Evolutionary conservation across 2,888 invertebrate genomes (phyloP).

Genomic region (Drosophila setosimentum): DNA sequence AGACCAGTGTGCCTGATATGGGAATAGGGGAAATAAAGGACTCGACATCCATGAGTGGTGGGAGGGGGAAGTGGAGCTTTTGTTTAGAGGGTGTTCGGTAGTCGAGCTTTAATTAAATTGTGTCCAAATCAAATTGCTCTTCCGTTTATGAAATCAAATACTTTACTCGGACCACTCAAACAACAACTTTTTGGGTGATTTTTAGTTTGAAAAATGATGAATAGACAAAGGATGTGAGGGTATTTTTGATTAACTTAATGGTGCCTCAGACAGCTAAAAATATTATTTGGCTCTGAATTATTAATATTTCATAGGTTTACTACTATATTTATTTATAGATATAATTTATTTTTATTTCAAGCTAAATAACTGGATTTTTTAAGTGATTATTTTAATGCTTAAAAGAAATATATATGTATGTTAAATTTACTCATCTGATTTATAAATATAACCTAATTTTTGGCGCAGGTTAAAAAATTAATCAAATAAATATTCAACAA

Average conservation of each 20-base stretch:
- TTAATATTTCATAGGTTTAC: neutral
- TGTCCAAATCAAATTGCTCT: constrained; percentile 60
- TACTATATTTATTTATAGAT: too few species aligned
- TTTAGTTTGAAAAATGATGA: neutral
- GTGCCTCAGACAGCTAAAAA: neutral
- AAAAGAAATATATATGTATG: neutral
- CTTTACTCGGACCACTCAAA: constrained; percentile 9
- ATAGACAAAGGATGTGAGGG: neutral
- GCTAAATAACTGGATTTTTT: neutral
- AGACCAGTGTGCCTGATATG: constrained; percentile 38
- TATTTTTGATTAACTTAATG: neutral
- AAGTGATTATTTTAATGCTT: neutral
- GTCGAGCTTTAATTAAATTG: constrained; percentile 55
- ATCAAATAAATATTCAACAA: neutral
- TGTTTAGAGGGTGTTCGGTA: constrained; percentile 24
- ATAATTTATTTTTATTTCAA: neutral
- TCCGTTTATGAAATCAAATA: constrained; percentile 67
- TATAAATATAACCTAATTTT: neutral
- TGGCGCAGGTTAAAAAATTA: neutral
- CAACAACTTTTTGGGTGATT: neutral
- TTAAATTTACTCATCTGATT: neutral
- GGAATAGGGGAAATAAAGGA: constrained; percentile 29
- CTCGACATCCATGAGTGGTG: constrained; percentile 1
- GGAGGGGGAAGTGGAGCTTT: neutral
- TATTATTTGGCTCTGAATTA: neutral